Evolutionary conservation across 2,113 vertebrate species (phyloP), one percentile per base, ranked within the genome.

Genomic region (Beaufortia kweichowensis): DNA sequence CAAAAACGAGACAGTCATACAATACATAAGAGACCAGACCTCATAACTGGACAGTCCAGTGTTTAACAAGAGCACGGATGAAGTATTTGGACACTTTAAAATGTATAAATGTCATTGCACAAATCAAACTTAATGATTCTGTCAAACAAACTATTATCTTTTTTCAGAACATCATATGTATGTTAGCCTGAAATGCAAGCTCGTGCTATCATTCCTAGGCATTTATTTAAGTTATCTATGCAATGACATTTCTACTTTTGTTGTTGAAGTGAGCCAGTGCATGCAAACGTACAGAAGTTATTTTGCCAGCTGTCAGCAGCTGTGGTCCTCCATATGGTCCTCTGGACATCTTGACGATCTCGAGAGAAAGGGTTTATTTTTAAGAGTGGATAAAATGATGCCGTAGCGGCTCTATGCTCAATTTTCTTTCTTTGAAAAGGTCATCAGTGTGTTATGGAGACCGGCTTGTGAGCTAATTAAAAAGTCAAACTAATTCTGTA

Each of bases 391-490:
- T 60, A 12, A 76, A 76, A 28, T 66, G 53, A 79, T 21, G 19
- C 55, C 46, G 35, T 46, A 69, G 68, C 43, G 48, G 64, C 76
- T 69, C 21, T 3, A 29, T 10, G 33, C 70, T 74, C 53, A 26
- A 63, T 72, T 79, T 79, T 76, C 64, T 35, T 76, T 55, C 73
- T 76, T 81, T 84, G 75, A 48, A 82, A 81, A 76, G 75, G 64
- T 76, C 75, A 81, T 23, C 50, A 56, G 76, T 63, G 31, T 80
- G 69, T 81, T 85, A 68, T 78, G 71, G 59, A 85, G 77, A 67
- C 41, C 65, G 79, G 72, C 57, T 67, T 81, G 82, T 75, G 78
- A 87, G 82, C 77, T 78, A 84, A 63, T 84, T 84, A 86, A 84
- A 81, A 84, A 83, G 73, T 67, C 62, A 33, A 43, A 79, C 67